Evolutionary conservation across 1,140 invertebrate species (phyloP), one percentile per base, ranked within the genome.

Genomic region (Meloidogyne floridensis): DNA sequence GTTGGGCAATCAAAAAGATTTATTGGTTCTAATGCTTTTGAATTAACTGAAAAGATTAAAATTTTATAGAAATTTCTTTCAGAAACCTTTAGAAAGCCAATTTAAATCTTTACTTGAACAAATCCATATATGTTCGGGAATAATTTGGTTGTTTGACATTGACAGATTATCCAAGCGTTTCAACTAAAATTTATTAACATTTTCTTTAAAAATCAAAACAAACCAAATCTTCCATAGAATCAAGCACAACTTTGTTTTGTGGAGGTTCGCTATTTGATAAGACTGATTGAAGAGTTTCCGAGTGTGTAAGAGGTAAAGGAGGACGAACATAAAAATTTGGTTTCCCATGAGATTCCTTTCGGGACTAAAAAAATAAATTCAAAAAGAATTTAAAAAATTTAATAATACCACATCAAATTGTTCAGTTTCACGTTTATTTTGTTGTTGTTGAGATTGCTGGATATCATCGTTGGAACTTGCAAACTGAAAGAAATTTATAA

Each of bases 1-100:
- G 65, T 79, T 13, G 86, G 83, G 73, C 85, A 86, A 69, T 86
- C 85, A 11, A 87, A 69, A 20, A 86, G 6, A 72, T 79, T 73
- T 18, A 85, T 77, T 18, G 51, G 83, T 18, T 73, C 80, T 42
- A 86, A 81, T 47, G 70, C 11, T 13, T 59, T 77, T 51, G 53
- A 72, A 72, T 86, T 79, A n/a, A 79, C 77, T 79, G n/a, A 79
- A 71, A 79, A 20, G 13, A 9, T 32, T 32, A 75, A 18, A 11
- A 71, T 20, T 8, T 20, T 47, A 15, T 3, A 32, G 3, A 18
- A 4, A 51, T 42, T 47, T 13, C 20, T 2, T 9, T 13, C 32
- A 18, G 32, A 15, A 18, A 79, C 77, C 77, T 53, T 79, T 79
- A 11, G 83, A 85, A 56, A 86, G 54, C 85, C 85, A 86, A 18